Evolutionary conservation across 2,113 vertebrate genomes (phyloP), one percentile per base, ranked within the genome.

Genomic region (Beaufortia kweichowensis): DNA sequence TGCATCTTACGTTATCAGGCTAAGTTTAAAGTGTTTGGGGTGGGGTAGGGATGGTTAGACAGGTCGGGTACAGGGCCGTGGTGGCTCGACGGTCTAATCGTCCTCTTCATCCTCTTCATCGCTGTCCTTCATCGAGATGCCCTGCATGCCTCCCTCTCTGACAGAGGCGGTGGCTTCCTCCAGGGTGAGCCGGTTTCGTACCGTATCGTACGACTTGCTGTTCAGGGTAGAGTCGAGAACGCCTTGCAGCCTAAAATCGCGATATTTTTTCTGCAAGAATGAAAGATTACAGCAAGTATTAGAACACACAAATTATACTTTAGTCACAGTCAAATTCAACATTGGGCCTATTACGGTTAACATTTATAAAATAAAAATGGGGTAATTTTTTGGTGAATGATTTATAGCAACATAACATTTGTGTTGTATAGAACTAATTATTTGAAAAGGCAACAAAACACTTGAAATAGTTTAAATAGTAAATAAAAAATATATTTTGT

Each of bases 71-170:
- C 65, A 56, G 57, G 55, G 82, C 70, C 68, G 50, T 41, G 33
- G 74, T 68, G 79, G 69, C 61, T 77, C 61, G 61, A 17, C 77
- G 81, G 80, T 90, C 87, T 93, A 91, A 88, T 90, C 83, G 61
- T 86, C 83, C 24, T 91, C 94, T 91, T 98, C 97, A 0, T 98
- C 96, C 78, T 99, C 97, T 88, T 99, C 97, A 14, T 99, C 97
- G 15, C 97, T 99, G 94, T 99, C 97, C 87, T 97, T 98, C 97
- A 99, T 99, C 83, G 97, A 95, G 88, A 99, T 98, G 6, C 97
- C 97, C 86, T 96, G 94, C 78, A 99, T 96, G 79, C 96, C 97
- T 0, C 97, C 96, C 87, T 99, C 97, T 19, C 96, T 94, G 85
- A 98, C 96, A 0, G 96, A 98, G 0, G 97, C 97, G 0, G 96